These are phyloP conservation scores for Tanytarsus gracilentus DNA, from an alignment of 2,888 invertebrate species.

Conservation along the genomic window DNA sequence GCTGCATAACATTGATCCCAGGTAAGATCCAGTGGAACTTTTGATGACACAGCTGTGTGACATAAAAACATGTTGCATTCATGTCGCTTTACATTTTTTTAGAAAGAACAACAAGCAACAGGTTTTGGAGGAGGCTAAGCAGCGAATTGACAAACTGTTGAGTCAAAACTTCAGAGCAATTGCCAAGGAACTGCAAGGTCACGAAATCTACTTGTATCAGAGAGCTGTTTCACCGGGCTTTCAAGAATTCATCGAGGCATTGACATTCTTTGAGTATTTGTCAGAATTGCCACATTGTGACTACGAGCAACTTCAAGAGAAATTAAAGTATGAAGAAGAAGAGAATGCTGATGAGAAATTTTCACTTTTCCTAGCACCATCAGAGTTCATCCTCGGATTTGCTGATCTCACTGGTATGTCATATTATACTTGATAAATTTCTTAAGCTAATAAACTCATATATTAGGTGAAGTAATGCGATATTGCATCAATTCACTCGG, in stretches of 20 bases:
- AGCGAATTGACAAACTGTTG: conserved; percentile 54
- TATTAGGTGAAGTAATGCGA: conserved; percentile 65
- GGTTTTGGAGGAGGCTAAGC: conserved; percentile 54
- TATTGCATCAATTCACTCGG: conserved; percentile 75
- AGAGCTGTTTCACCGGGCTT: conserved; percentile 57
- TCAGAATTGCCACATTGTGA: conserved; percentile 51
- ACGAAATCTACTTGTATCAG: conserved; percentile 61
- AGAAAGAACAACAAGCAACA: conserved; percentile 49
- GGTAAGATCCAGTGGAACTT: conserved; percentile 30
- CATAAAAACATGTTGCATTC: background rate
- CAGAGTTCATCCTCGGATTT: conserved; percentile 64
- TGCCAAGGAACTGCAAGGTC: conserved; percentile 60
- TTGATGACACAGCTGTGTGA: background rate
- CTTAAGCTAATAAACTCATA: background rate
- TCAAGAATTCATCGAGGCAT: conserved; percentile 79
- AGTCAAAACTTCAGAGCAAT: conserved; percentile 52
- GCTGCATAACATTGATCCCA: conserved; percentile 58
- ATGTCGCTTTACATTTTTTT: conserved; percentile 28
- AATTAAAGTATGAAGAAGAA: conserved; percentile 43
- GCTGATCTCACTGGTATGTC: conserved; percentile 68
- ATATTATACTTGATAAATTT: background rate
- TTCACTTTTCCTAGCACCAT: background rate
- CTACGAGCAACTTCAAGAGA: conserved; percentile 50
- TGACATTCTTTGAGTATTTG: conserved; percentile 65
- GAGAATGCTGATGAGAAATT: conserved; percentile 13